A percentile compares a stretch with the other conserved stretches of the same genome.
Evolutionary conservation across 2,113 vertebrate genomes (phyloP).

Genomic region (Typhlomys cinereus): DNA sequence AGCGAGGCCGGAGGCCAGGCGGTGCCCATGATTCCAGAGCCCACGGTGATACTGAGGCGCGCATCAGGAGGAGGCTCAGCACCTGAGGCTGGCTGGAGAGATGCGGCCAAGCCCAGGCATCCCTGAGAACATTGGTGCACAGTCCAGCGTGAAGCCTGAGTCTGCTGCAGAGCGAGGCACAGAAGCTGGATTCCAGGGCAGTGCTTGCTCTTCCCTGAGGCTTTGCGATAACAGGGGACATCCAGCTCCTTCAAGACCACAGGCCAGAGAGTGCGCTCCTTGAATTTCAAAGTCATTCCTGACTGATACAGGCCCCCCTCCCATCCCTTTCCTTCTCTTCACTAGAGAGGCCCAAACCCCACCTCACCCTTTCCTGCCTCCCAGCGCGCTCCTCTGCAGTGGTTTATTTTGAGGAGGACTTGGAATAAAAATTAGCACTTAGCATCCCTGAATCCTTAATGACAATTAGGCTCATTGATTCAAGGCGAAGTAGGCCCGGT

Average conservation of each 20-base stretch:
- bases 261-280: not conserved
- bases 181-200: not conserved
- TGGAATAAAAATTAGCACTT: conserved; percentile 28
- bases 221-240: not conserved
- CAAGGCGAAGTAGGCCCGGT: not conserved
- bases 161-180: not conserved
- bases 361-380: not conserved
- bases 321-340: rapidly evolving
- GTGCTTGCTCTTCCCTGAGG: too few relatives aligned
- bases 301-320: too few relatives aligned
- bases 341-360: not conserved
- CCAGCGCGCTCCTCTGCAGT: not conserved
- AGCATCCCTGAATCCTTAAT: not conserved
- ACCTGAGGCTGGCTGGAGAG: too few relatives aligned
- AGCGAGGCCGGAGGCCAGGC: not conserved
- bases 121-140: not conserved
- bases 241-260: not conserved
- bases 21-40: too few relatives aligned
- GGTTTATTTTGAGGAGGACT: conserved; percentile 33
- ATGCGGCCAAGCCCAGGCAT: not conserved
- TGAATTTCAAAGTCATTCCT: rapidly evolving
- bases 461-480: not conserved
- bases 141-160: not conserved
- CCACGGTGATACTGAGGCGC: not conserved
- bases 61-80: not conserved